Evolutionary conservation across 2,113 vertebrate genomes (phyloP), one percentile per base, ranked within the genome.

Genomic region (Zosterops pallidus): DNA sequence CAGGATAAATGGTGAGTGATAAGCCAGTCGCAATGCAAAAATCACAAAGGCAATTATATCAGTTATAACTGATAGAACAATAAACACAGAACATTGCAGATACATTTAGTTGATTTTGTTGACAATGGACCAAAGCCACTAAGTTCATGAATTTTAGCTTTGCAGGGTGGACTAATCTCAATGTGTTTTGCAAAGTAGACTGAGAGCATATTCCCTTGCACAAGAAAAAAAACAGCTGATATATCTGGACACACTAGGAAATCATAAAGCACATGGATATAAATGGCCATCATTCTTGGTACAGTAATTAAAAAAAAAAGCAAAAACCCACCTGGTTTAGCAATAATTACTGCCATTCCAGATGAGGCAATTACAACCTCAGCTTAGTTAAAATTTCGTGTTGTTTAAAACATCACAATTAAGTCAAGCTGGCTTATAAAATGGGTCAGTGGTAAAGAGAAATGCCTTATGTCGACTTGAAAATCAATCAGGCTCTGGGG

Each of bases 61-160:
- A 52, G 44, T 49, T 60, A 17, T 28, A 83, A 90, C 0, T 81
- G 26, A 68, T 68, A 68, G 39, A 41, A 67, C 39, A 86, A 69
- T 70, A 88, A 90, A 25, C 31, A 94, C 8, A 53, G 55, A 60
- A 72, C 81, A 83, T 28, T 50, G 44, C 44, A 33, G 26, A 68
- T 47, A 49, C 5, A 33, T 90, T 67, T 50, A 31, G 26, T 6
- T 87, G 37, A 20, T 49, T 91, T 80, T 74, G 46, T 41, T 75
- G 82, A 56, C 31, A 65, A 47, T 60, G 31, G 86, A 41, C 9
- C 10, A 85, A 79, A 85, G 11, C 15, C 60, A 56, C 6, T 19
- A 59, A 76, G 5, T 60, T 78, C 9, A 63, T 63, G 3, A 69
- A 94, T 88, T 90, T 90, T 50, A 87, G 70, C 41, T 59, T 83